Conservation (phyloP, 1,140 invertebrate genomes). For the Micrasema longulum region DNA sequence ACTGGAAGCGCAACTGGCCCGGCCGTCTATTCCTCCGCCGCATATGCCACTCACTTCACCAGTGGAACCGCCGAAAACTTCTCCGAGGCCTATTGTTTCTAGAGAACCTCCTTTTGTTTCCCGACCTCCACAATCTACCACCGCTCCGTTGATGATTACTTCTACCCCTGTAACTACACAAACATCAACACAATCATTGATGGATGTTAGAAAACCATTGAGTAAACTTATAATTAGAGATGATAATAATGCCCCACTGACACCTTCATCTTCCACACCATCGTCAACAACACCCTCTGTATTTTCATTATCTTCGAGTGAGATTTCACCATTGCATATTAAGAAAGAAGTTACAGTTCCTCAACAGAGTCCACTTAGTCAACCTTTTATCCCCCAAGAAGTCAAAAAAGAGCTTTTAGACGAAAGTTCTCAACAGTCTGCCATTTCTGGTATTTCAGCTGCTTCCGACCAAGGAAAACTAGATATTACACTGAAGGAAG, state of each 20-base stretch:
- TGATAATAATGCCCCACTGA: conserved; percentile 44
- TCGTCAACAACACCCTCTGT: conserved; percentile 51
- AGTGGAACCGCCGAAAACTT: conserved; percentile 69
- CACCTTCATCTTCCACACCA: conserved; percentile 57
- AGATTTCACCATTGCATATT: conserved; percentile 55
- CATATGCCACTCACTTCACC: conserved; percentile 64
- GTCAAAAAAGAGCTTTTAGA: conserved; percentile 73
- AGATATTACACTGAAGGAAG: conserved; percentile 70
- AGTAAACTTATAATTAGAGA: conserved; percentile 56
- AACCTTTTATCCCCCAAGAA: conserved; percentile 67
- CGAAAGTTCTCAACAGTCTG: conserved; percentile 72
- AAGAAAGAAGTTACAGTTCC: conserved; percentile 69
- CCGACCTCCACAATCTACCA: conserved; percentile 57
- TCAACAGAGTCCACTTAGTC: conserved; percentile 66
- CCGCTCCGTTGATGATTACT: conserved; percentile 55
- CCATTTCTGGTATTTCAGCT: conserved; percentile 67
- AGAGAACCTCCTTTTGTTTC: conserved; percentile 71
- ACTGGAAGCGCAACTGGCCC: conserved; percentile 78
- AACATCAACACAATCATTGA: conserved; percentile 64
- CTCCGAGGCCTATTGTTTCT: conserved; percentile 57
- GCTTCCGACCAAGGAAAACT: conserved; percentile 71
- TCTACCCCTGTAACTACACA: conserved; percentile 57
- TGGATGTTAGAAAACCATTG: conserved; percentile 65
- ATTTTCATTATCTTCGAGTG: conserved; percentile 45
- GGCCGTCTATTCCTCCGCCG: conserved; percentile 76